Evolutionary conservation across 2,888 invertebrate species (phyloP), one percentile per base, ranked within the genome.

Genomic region (Papilio elwesi): DNA sequence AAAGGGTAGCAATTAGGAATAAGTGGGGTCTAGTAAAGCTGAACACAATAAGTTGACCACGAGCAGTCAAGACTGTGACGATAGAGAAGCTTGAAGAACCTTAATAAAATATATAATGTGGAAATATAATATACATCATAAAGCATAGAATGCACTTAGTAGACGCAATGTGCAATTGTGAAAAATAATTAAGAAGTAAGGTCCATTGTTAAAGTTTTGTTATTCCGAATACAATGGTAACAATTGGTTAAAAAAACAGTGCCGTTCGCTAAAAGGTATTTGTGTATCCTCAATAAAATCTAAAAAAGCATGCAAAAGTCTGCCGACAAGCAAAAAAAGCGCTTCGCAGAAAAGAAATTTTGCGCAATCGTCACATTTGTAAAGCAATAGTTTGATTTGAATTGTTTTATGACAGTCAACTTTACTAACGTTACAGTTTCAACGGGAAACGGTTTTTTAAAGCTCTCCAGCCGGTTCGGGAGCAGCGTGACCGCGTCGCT

Each of bases 341-440:
- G 75, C 78, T 90, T 88, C 88, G 78, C 79, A 83, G 90, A 90
- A 90, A 90, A 90, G 89, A 91, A 91, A 90, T 90, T 87, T 90
- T 89, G 90, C 89, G 82, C 87, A 90, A 89, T 79, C 69, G 65
- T 36, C 8, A 11, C 13, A 16, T 62, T 78, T 77, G 79, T 79
- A 82, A 80, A 71, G 75, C 71, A 81, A 81, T 87, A 86, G 85
- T 85, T 85, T 81, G 75, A 74, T 55, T 49, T 51, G 43, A 71
- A 65, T 73, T 43, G 68, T 73, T 73, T 68, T 73, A 73, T 15
- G 55, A 65, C 65, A 55, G 65, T 70, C 59, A 75, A 75, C 78
- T 76, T 79, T 81, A 77, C 81, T 80, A 80, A 77, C 72, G 77
- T 80, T 76, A 80, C 76, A 78, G 80, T 78, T 74, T 43, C 47